A percentile compares a stretch with the other conserved stretches of the same genome.
Conservation (phyloP, 2,113 vertebrate genomes). For the Mesocricetus auratus region DNA sequence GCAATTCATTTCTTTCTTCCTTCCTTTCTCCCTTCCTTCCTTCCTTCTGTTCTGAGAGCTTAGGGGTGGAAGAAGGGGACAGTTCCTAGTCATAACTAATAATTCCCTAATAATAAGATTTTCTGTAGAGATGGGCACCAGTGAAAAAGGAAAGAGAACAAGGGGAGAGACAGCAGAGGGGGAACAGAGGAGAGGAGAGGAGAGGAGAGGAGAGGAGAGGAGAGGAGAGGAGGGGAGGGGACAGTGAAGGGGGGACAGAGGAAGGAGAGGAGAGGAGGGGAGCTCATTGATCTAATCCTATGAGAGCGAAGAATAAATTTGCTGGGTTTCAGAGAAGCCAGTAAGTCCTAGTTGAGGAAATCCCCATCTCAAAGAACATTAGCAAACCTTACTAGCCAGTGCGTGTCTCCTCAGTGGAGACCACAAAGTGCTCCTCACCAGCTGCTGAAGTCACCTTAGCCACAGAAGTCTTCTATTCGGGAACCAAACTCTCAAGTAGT, state of each 20-base stretch:
- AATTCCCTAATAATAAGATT: slow-evolving; percentile 57
- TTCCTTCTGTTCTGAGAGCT: not conserved
- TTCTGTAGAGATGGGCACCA: not conserved
- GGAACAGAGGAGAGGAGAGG: not conserved
- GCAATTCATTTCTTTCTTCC: slow-evolving; percentile 21
- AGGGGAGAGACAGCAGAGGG: not conserved
- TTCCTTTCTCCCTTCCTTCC: not conserved
- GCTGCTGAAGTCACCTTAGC: not conserved
- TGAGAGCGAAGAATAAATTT: slow-evolving; percentile 25
- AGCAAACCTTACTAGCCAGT: not conserved
- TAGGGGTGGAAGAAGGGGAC: too few species aligned
- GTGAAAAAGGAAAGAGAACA: not conserved
- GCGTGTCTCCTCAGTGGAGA: not conserved
- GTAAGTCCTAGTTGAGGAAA: slow-evolving; percentile 45
- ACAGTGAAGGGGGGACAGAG: not conserved
- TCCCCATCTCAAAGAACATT: not conserved
- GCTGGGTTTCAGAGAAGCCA: slow-evolving; percentile 45
- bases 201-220: not conserved
- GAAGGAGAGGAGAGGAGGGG: not conserved
- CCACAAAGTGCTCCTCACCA: not conserved
- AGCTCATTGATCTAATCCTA: not conserved
- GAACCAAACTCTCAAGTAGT: not conserved
- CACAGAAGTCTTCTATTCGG: not conserved
- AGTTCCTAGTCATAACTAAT: slow-evolving; percentile 14
- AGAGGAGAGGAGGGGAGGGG: not conserved